Conservation (phyloP, 2,113 vertebrate genomes). For the Psettodes erumei region DNA sequence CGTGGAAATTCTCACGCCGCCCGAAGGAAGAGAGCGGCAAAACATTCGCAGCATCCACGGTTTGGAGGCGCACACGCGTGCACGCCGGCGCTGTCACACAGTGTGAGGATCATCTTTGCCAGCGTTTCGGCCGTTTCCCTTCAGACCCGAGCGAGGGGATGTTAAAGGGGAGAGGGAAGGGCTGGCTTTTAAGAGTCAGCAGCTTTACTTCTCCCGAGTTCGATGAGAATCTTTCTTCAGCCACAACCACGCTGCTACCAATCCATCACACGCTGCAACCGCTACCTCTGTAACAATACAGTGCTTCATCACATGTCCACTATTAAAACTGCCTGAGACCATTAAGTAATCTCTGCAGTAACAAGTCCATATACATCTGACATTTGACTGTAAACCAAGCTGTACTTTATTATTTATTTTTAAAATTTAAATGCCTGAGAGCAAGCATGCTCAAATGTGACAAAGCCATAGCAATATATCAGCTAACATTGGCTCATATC, state of each 20-base stretch:
- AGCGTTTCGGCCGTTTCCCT: constrained; percentile 13
- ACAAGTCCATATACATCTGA: not conserved
- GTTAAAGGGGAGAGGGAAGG: not conserved
- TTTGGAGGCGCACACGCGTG: constrained; percentile 13
- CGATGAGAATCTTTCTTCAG: constrained; percentile 28
- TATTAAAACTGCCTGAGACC: constrained; percentile 8
- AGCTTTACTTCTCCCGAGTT: constrained; percentile 39
- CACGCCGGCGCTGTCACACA: constrained; percentile 25
- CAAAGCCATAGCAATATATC: not conserved
- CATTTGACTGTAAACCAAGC: not conserved
- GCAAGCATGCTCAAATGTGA: not conserved
- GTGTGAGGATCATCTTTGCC: not conserved
- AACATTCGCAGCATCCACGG: constrained; percentile 24
- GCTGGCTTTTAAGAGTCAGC: constrained; percentile 21
- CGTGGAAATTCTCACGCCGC: constrained; percentile 50
- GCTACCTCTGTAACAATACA: not conserved
- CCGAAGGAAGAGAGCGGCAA: constrained; percentile 38
- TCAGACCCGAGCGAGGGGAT: not conserved
- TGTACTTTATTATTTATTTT: not conserved
- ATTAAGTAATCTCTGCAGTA: constrained; percentile 13
- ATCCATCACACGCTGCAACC: constrained; percentile 29
- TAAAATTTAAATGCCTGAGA: not conserved
- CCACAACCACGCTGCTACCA: not conserved
- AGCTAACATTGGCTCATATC: not conserved
- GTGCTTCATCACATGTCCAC: constrained; percentile 23